Evolutionary conservation across 2,888 invertebrate species (phyloP).

Genomic region (Heliconius erato): DNA sequence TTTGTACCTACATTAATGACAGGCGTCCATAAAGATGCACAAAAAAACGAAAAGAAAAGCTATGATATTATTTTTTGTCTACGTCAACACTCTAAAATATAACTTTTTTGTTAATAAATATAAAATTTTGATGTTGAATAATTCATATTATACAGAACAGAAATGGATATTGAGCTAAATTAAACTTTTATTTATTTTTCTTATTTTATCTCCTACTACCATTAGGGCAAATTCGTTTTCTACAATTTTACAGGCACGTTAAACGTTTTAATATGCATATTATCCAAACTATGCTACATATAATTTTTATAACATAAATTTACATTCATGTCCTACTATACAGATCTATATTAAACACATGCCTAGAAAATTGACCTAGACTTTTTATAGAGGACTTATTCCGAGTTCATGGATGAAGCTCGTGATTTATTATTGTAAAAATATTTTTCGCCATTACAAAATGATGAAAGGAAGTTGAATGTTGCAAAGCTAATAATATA

Average conservation of each 20-base stretch:
- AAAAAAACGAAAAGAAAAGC: too few species aligned
- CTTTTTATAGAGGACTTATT: slow-evolving; percentile 14
- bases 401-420: background rate
- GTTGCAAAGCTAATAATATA: slow-evolving; percentile 15
- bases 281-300: background rate
- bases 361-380: slow-evolving; percentile 22
- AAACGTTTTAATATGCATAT: background rate
- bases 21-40: too few species aligned
- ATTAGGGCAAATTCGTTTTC: background rate
- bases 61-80: too few species aligned
- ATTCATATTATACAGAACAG: background rate
- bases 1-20: background rate
- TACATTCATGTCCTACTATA: background rate
- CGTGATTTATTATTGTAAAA: slow-evolving; percentile 10
- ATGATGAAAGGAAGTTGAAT: background rate
- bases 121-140: too few species aligned
- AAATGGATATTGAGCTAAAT: background rate
- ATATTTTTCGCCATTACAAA: background rate
- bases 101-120: background rate
- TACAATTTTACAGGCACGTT: background rate
- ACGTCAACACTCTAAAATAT: too few species aligned
- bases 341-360: background rate
- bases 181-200: background rate
- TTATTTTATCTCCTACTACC: too few species aligned
- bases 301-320: background rate